Evolutionary conservation across 2,888 invertebrate genomes (phyloP), one percentile per base, ranked within the genome.

Genomic region (Melanophora roralis): DNA sequence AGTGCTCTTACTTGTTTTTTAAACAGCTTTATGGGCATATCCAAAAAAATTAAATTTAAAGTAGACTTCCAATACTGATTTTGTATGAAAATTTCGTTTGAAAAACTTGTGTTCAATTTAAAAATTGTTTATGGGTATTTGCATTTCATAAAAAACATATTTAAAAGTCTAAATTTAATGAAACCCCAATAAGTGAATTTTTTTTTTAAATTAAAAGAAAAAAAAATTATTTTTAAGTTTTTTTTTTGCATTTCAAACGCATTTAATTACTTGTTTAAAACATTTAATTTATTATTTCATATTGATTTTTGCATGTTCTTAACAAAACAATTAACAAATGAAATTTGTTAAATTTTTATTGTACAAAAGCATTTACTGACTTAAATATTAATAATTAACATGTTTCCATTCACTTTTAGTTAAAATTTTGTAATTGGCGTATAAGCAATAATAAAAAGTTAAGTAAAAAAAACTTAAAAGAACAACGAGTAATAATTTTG

Each of bases 401-500:
- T 38, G 38, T 64, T 65, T 64, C 65, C 73, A 65, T 65, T 73
- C 73, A 73, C 65, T 65, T 49, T 57, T 65, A 14, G 36, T 45
- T n/a, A 21, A 51, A 51, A 43, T 16, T 27, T 43, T 72, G 51
- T 36, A 45, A 55, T 53, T 34, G 43, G 4, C 11, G 11, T 38
- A 53, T 21, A 34, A 43, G 34, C 32, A 71, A 53, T 43, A 62
- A 71, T 19, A 32, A 47, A 47, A 47, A 45, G 23, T 19, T 23
- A 69, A 23, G 34, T 43, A 51, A 34, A 40, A 9, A 51, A 40
- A 45, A 21, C 27, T 1, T 53, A 43, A 67, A 9, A 67, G 7
- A 38, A 21, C 21, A 38, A 53, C 16, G 16, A 14, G 16, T 72
- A 65, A 32, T 64, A 27, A 27, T 5, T 27, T 32, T 49, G 9